Percentiles rank a stretch among this genome's conserved stretches.
Evolutionary conservation across 2,888 invertebrate species (phyloP).

Genomic region (Bursaphelenchus okinawaensis): DNA sequence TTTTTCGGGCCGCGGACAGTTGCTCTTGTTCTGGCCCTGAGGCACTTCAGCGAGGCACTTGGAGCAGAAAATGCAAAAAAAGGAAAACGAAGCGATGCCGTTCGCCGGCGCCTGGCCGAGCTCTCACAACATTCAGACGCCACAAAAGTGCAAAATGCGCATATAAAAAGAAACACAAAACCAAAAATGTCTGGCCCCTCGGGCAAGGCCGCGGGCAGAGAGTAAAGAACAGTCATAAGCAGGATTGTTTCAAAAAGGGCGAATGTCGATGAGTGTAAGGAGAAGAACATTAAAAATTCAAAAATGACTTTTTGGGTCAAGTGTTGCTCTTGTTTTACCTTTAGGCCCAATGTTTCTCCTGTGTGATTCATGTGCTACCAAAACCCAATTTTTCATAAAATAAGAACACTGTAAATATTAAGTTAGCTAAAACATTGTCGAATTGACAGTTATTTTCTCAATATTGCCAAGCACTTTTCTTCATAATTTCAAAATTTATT

Average conservation of each 20-base stretch:
- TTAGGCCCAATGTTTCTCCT: no score
- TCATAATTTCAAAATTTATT: no score
- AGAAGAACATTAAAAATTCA: no score
- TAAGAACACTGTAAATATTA: no score
- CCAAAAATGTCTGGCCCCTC: not conserved
- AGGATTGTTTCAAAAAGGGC: not conserved
- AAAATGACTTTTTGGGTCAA: no score
- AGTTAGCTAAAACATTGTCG: no score
- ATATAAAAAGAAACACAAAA: not conserved
- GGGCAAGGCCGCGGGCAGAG: not conserved
- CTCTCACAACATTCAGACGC: not conserved
- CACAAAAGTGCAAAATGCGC: not conserved
- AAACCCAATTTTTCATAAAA: no score
- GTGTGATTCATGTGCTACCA: no score
- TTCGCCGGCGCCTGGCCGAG: not conserved
- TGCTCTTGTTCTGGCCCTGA: not conserved
- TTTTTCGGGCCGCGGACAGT: not conserved
- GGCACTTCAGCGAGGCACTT: not conserved
- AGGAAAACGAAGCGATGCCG: not conserved
- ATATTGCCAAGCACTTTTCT: no score
- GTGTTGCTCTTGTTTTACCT: no score
- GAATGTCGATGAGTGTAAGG: no score
- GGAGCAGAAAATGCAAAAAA: not conserved
- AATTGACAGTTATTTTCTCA: no score
- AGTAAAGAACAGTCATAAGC: not conserved